Conservation (phyloP, 2,797 vertebrate species). For the Rhabdomys pumilio region DNA sequence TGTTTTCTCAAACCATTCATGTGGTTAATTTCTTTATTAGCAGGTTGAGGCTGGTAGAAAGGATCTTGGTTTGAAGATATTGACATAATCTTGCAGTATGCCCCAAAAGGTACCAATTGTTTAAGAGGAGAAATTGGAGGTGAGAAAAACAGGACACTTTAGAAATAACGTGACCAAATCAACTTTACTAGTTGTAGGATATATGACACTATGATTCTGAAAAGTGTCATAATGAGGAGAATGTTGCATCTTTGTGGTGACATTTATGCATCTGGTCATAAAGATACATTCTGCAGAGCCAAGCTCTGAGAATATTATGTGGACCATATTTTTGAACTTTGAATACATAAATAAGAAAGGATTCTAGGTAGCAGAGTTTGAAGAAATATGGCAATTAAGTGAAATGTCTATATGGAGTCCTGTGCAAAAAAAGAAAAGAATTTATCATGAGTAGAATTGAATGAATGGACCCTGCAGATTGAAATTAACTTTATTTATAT, state of each 20-base stretch:
- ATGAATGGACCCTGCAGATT: conserved; percentile 16
- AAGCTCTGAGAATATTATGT: background rate
- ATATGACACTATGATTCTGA: background rate
- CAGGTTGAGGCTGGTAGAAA: conserved; percentile 41
- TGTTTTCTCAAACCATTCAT: conserved; percentile 13
- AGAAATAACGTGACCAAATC: background rate
- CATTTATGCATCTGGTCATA: conserved; percentile 3
- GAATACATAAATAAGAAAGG: conserved; percentile 43
- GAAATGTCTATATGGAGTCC: background rate
- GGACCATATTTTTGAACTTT: conserved; percentile 16
- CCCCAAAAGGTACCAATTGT: background rate
- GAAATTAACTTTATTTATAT: background rate
- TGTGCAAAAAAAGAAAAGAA: conserved; percentile 11
- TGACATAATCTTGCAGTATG: conserved; percentile 24
- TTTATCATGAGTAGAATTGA: background rate
- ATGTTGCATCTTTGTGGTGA: background rate
- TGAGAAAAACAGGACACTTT: background rate
- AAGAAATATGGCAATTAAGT: conserved; percentile 34
- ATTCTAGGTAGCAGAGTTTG: background rate
- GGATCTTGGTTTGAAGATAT: conserved; percentile 46
- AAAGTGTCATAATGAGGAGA: background rate
- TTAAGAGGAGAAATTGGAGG: background rate
- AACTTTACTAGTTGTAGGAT: conserved; percentile 25
- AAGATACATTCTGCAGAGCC: background rate
- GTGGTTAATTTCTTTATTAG: conserved; percentile 41